Conservation (phyloP, 2,797 vertebrate genomes). For the Pangasius krempfi region DNA sequence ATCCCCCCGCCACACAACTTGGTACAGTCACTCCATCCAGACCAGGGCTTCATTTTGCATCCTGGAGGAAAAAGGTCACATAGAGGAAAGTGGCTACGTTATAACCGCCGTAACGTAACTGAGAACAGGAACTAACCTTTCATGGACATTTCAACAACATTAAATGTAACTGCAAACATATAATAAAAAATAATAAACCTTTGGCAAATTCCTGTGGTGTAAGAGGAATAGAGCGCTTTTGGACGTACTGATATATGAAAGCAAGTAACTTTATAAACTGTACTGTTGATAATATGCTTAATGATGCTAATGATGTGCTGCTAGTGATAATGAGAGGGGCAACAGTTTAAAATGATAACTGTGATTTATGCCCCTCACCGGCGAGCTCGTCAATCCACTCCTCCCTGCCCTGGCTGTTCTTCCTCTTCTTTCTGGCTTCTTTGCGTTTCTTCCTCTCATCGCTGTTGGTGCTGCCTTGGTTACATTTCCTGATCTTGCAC, state of each 20-base stretch:
- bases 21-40: conserved; percentile 93
- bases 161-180: not conserved
- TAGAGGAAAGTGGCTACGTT: not conserved
- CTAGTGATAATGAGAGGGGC: not conserved
- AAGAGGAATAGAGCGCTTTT: not conserved
- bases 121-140: not conserved
- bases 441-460: conserved; percentile 89
- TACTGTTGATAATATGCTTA: no score
- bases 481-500: conserved; percentile 92
- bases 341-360: not conserved
- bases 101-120: not conserved
- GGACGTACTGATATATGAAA: not conserved
- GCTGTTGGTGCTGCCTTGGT: conserved; percentile 78
- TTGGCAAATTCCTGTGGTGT: not conserved
- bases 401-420: conserved; percentile 82
- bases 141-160: not conserved
- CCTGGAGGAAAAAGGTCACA: conserved; percentile 69
- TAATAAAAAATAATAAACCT: not conserved
- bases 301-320: not conserved
- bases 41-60: conserved; percentile 96
- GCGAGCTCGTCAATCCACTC: conserved; percentile 82
- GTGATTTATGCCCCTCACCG: conserved; percentile 70
- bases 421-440: conserved; percentile 88
- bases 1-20: conserved; percentile 93
- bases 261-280: not conserved